Conservation (phyloP, 2,113 vertebrate genomes). For the Phocoena phocoena region DNA sequence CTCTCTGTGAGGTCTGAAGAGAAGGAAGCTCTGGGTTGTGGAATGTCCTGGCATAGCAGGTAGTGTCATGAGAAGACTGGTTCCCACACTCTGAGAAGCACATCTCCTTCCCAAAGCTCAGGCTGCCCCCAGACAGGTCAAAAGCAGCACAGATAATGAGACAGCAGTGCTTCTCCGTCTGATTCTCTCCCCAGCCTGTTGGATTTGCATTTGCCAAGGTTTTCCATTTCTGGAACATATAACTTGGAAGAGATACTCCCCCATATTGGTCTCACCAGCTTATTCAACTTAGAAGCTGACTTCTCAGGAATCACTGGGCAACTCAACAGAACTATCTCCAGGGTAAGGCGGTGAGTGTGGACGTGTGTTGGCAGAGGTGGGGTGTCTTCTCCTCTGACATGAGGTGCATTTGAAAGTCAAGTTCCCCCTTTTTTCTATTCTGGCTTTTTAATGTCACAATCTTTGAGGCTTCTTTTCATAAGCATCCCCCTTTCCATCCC, state of each 20-base stretch:
- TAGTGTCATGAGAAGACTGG: fast-evolving
- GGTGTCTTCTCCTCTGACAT: background rate
- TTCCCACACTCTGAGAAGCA: background rate
- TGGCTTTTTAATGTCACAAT: fast-evolving
- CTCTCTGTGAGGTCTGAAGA: no score
- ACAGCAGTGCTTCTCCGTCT: background rate
- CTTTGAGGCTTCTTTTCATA: background rate
- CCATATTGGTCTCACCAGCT: conserved; percentile 6
- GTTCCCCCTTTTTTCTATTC: background rate
- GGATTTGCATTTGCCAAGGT: conserved; percentile 58
- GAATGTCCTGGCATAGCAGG: background rate
- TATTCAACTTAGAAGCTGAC: conserved; percentile 12
- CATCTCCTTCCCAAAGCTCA: no score
- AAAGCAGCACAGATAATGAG: fast-evolving
- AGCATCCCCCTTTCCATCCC: background rate
- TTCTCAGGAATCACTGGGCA: conserved; percentile 18
- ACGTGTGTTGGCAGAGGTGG: fast-evolving
- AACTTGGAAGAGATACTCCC: conserved; percentile 56
- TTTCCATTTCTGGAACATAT: conserved; percentile 42
- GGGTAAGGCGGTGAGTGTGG: conserved; percentile 23
- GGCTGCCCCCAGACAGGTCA: background rate
- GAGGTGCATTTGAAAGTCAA: background rate
- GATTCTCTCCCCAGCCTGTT: conserved; percentile 35
- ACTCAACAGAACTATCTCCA: conserved; percentile 61
- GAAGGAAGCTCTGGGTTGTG: no score